These are phyloP conservation scores for Sarcophaga carnaria DNA, from an alignment of 2,888 invertebrate species.

Conservation along the genomic window DNA sequence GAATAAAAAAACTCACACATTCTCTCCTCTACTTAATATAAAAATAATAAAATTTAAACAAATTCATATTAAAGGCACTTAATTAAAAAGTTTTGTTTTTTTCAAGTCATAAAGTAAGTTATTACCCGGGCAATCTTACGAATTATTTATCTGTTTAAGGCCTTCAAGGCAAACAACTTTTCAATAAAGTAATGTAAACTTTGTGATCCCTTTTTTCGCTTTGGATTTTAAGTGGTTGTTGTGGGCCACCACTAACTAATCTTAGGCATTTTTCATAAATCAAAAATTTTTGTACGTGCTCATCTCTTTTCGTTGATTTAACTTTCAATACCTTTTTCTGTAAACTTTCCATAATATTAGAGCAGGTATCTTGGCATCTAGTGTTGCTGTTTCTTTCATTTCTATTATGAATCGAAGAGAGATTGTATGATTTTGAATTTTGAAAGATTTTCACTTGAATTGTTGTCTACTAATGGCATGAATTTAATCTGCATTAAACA, in stretches of 20 bases:
- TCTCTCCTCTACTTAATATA: background rate
- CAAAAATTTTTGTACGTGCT: conserved; percentile 50
- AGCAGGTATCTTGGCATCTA: background rate
- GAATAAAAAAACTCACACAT: no score
- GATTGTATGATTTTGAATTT: conserved; percentile 46
- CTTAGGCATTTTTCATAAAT: conserved; percentile 62
- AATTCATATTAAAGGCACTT: background rate
- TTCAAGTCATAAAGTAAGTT: background rate
- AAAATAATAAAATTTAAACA: background rate
- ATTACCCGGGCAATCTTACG: background rate
- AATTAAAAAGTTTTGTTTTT: background rate
- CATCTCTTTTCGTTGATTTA: conserved; percentile 6
- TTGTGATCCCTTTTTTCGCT: conserved; percentile 17
- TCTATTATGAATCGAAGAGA: background rate
- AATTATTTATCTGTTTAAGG: background rate
- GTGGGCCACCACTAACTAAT: conserved; percentile 50
- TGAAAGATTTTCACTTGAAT: conserved; percentile 49
- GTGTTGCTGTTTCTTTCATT: background rate
- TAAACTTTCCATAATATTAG: conserved; percentile 2
- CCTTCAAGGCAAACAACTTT: conserved; percentile 46
- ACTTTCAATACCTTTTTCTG: conserved; percentile 26
- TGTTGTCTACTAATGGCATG: conserved; percentile 15
- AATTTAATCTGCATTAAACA: conserved; percentile 36
- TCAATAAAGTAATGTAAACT: conserved; percentile 29
- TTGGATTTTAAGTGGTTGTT: background rate